phyloP scores from a whole-genome alignment of 2,888 invertebrate species.

The Euproctis similis region DNA sequence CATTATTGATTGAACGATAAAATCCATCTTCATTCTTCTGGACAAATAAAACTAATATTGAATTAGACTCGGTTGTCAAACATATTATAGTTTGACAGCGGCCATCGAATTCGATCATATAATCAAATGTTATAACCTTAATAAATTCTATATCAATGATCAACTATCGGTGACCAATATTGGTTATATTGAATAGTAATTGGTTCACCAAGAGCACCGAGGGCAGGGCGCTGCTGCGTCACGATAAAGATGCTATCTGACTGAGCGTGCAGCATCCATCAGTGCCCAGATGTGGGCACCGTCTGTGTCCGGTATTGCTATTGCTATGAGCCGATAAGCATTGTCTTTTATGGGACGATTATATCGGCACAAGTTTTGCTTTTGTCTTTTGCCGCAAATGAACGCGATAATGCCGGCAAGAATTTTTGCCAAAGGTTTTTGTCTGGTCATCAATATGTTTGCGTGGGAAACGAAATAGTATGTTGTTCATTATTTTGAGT shows the following conservation, averaged over 20 bases:
- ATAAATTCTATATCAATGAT: slow-evolving; percentile 44
- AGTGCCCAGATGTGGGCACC: slow-evolving; percentile 43
- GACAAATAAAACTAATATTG: slow-evolving; percentile 53
- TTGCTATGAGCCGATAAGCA: slow-evolving; percentile 64
- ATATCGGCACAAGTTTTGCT: slow-evolving; percentile 70
- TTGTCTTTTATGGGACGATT: slow-evolving; percentile 63
- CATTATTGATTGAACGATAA: slow-evolving; percentile 39
- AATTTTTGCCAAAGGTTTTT: slow-evolving; percentile 53
- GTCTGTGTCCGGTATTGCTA: slow-evolving; percentile 61
- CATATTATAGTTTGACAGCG: slow-evolving; percentile 62
- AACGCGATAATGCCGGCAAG: slow-evolving; percentile 57
- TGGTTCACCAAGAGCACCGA: slow-evolving; percentile 53
- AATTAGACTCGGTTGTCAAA: slow-evolving; percentile 45
- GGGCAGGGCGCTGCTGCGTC: slow-evolving; percentile 47
- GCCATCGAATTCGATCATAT: slow-evolving; percentile 39
- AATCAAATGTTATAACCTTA: slow-evolving; percentile 52
- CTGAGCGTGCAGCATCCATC: slow-evolving; percentile 71
- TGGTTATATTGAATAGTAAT: slow-evolving; percentile 71
- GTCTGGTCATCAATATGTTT: slow-evolving; percentile 67
- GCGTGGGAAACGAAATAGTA: slow-evolving; percentile 66
- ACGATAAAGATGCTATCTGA: slow-evolving; percentile 66
- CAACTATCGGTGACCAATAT: slow-evolving; percentile 28
- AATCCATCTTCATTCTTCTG: slow-evolving; percentile 35
- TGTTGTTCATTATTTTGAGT: no score
- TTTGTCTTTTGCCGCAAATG: slow-evolving; percentile 73